phyloP scores from a whole-genome alignment of 1,140 invertebrate genomes.

The Drosophila orena region DNA sequence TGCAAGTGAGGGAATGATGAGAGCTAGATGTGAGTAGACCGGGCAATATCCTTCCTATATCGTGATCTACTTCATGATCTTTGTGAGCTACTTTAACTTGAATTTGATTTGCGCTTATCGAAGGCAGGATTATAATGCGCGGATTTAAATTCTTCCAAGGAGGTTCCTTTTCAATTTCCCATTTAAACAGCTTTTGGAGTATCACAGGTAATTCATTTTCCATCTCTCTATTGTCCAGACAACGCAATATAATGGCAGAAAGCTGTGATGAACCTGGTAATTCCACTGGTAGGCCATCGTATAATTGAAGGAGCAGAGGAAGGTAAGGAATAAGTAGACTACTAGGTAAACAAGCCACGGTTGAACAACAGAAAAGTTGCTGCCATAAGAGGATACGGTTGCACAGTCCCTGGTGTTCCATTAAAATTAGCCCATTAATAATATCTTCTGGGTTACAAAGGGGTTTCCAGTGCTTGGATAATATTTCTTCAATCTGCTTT shows the following conservation, averaged over 20 bases:
- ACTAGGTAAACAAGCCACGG: conserved; percentile 69
- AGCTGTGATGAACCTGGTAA: conserved; percentile 13
- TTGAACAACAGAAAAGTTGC: conserved; percentile 67
- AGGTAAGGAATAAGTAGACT: conserved; percentile 51
- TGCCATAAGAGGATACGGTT: conserved; percentile 38
- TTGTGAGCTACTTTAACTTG: conserved; percentile 43
- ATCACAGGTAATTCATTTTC: conserved; percentile 46
- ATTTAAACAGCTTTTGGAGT: conserved; percentile 41
- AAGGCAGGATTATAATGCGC: conserved; percentile 36
- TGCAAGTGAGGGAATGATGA: conserved; percentile 63
- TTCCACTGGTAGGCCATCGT: conserved; percentile 40
- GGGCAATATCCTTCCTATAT: conserved; percentile 28
- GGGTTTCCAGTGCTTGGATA: conserved; percentile 23
- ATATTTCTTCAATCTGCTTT: conserved; percentile 20
- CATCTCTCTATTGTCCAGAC: conserved; percentile 61
- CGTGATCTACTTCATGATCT: conserved; percentile 31
- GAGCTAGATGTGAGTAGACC: conserved; percentile 39
- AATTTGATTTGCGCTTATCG: neutral
- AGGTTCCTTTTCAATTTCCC: conserved; percentile 6
- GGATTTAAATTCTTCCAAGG: conserved; percentile 49
- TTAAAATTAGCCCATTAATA: conserved; percentile 64
- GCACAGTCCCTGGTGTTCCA: conserved; percentile 65
- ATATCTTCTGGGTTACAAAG: conserved; percentile 55
- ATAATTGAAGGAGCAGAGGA: conserved; percentile 62
- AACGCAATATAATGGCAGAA: conserved; percentile 45